Evolutionary conservation across 1,140 invertebrate species (phyloP), one percentile per base, ranked within the genome.

Genomic region (Dolichoris vasculosae): DNA sequence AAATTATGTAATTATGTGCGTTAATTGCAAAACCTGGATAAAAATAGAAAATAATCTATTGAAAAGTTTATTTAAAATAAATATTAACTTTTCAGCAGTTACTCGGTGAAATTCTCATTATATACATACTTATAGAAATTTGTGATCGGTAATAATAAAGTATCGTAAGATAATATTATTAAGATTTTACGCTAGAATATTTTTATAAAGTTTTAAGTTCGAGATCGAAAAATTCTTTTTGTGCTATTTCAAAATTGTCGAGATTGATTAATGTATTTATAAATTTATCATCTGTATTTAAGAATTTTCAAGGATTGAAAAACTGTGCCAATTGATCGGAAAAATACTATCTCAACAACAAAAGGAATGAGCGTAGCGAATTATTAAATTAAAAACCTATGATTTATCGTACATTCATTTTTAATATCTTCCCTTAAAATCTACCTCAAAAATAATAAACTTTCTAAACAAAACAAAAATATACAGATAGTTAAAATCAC

Each of bases 381-480:
- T 15, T 17, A 38, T 69, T 73, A 73, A 73, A 73, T 73, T 43
- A 73, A 43, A 40, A 11, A 43, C 43, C 26, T 73, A 73, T 7
- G 26, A 1, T 43, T 69, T 3, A n/a, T 73, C 32, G n/a, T 73
- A 73, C 38, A 73, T 43, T 73, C 40, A 43, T 43, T 73, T 73
- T 69, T 73, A 43, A 73, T 73, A 26, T 35, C 38, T 71, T 38
- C 38, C 26, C 38, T 43, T 73, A 77, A 51, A 48, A 77, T 77
- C 75, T 32, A 32, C 2, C 51, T 51, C 20, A 17, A 51, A 77
- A 77, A 51, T 35, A 51, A 51, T 51, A 77, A 48, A 55, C n/a
- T 77, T 77, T 77, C 30, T 48, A 77, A 77, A 77, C 46, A 77
- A 77, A 77, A 77, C 46, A 32, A 73, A 71, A 73, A 73, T 73